A percentile compares a stretch with the other conserved stretches of the same genome.
Conservation (phyloP, 2,113 vertebrate species). For the Sporophila hypoxantha region DNA sequence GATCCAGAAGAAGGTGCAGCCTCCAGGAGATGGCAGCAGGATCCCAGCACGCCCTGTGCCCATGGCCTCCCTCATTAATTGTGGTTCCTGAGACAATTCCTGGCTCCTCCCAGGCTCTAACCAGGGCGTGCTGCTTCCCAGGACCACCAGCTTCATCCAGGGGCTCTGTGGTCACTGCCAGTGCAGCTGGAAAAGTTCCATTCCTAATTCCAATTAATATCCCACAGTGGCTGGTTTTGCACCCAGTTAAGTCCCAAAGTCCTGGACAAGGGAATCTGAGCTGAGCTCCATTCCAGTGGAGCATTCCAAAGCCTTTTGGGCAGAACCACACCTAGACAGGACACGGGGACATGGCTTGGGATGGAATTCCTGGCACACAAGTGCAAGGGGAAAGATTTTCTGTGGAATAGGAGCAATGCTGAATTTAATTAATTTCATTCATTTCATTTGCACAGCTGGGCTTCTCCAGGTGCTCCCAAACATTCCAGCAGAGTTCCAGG, state of each 20-base stretch:
- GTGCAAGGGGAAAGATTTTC: not conserved
- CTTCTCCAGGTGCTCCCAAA: not conserved
- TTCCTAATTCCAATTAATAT: not conserved
- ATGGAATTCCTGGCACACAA: not conserved
- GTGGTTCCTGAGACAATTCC: not conserved
- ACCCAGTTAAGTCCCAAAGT: not conserved
- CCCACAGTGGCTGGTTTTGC: not conserved
- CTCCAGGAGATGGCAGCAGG: conserved; percentile 39
- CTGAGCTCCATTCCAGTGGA: not conserved
- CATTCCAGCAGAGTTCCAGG: not conserved
- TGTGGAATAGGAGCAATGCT: accelerated
- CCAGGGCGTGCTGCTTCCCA: not conserved
- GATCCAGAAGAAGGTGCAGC: not conserved
- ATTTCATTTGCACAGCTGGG: accelerated
- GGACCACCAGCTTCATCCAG: not conserved
- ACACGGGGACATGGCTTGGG: accelerated
- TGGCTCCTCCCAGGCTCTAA: not conserved
- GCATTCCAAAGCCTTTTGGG: not conserved
- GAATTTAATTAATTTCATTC: not conserved
- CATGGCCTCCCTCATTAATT: accelerated
- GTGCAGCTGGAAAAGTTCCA: not conserved
- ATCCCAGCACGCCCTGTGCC: not conserved
- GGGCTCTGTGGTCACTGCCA: not conserved
- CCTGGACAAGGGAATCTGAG: not conserved
- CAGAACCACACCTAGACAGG: not conserved